phyloP scores from a whole-genome alignment of 2,888 invertebrate species.

The Lydus trimaculatus region DNA sequence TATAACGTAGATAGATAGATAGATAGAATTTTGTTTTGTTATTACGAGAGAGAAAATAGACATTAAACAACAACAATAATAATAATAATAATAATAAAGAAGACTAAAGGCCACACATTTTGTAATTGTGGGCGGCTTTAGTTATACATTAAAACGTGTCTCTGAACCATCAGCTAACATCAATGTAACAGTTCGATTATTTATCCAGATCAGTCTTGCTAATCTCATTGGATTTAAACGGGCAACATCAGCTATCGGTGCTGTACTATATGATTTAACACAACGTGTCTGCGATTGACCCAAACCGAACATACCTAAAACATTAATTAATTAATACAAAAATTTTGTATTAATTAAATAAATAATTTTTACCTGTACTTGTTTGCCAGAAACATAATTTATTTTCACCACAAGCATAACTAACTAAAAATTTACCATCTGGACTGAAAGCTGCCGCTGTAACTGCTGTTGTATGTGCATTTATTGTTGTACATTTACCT shows the following conservation, averaged over 20 bases:
- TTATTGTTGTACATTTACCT: constrained; percentile 92
- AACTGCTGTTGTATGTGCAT: constrained; percentile 88
- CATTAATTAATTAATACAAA: constrained; percentile 22
- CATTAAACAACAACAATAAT: constrained; percentile 45
- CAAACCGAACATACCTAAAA: constrained; percentile 89
- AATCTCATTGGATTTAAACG: constrained; percentile 87
- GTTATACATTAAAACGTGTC: constrained; percentile 80
- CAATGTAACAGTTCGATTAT: constrained; percentile 89
- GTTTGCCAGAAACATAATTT: constrained; percentile 99
- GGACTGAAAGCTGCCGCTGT: constrained; percentile 96
- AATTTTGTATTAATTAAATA: constrained; percentile 19
- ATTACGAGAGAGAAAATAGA: constrained; percentile 37
- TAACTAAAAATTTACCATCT: constrained; percentile 96
- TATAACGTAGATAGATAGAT: constrained; percentile 19
- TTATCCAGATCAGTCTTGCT: constrained; percentile 95
- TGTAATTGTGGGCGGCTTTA: constrained; percentile 31
- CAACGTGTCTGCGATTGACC: constrained; percentile 97
- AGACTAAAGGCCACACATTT: constrained; percentile 49
- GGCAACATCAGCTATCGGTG: constrained; percentile 88
- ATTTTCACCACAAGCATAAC: constrained; percentile 94
- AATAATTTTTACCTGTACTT: constrained; percentile 69
- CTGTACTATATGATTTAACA: constrained; percentile 93
- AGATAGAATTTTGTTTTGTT: constrained; percentile 17
- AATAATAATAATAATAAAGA: no score
- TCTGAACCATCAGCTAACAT: constrained; percentile 97